Conservation (phyloP, 2,888 invertebrate species). For the Cotesia congregata region DNA sequence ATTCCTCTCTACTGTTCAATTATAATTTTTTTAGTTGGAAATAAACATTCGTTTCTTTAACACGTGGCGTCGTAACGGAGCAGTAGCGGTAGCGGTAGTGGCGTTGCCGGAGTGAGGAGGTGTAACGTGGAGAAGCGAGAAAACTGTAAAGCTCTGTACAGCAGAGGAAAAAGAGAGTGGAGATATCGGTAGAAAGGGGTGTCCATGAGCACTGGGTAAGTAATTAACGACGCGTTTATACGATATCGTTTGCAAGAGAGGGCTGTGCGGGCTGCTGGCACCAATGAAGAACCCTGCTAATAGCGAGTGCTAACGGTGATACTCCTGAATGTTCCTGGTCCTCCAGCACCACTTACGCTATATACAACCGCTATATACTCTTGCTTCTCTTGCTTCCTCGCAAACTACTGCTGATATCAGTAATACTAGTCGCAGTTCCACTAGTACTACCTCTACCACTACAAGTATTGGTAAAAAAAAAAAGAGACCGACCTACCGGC, state of each 20-base stretch:
- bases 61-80: constrained; percentile 56
- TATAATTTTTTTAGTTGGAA: constrained; percentile 55
- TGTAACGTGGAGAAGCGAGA: constrained; percentile 31
- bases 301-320: constrained; percentile 67
- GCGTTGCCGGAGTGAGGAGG: constrained; percentile 33
- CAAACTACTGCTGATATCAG: constrained; percentile 17
- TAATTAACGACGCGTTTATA: constrained; percentile 66
- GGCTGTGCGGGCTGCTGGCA: constrained; percentile 52
- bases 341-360: constrained; percentile 46
- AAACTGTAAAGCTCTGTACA: constrained; percentile 38
- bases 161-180: constrained; percentile 42
- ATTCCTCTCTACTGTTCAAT: constrained; percentile 54
- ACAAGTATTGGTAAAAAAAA: constrained; percentile 20
- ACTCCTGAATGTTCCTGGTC: constrained; percentile 60
- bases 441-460: constrained; percentile 6
- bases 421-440: neutral
- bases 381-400: constrained; percentile 26
- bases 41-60: constrained; percentile 63
- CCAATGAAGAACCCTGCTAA: constrained; percentile 66
- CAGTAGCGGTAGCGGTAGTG: constrained; percentile 48
- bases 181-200: constrained; percentile 47
- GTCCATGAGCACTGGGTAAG: constrained; percentile 58
- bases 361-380: constrained; percentile 24
- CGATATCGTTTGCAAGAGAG: constrained; percentile 63
- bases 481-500: constrained; percentile 49